These are phyloP conservation scores for Nasonia giraulti DNA, from an alignment of 1,140 invertebrate species.

Conservation along the genomic window DNA sequence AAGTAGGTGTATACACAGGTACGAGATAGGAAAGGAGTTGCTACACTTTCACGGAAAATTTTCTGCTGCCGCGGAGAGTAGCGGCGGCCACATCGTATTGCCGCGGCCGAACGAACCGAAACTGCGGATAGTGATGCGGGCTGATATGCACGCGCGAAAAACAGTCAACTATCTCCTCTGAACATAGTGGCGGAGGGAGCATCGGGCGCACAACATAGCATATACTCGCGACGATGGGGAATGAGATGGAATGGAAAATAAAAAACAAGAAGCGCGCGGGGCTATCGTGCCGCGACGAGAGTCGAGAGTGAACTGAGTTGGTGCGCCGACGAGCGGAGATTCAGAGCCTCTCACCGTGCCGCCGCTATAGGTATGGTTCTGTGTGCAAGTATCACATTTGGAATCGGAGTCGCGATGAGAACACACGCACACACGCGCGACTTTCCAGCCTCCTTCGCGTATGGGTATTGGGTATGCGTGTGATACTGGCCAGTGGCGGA, in stretches of 20 bases:
- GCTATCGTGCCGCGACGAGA: background rate
- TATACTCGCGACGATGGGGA: background rate
- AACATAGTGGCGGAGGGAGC: slow-evolving; percentile 20
- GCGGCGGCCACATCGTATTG: background rate
- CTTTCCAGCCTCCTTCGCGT: no score
- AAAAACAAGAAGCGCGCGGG: background rate
- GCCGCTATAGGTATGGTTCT: no score
- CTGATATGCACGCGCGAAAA: background rate
- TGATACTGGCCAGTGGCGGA: no score
- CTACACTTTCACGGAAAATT: slow-evolving; percentile 45
- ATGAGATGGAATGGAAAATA: background rate
- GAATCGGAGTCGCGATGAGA: no score
- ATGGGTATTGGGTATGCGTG: no score
- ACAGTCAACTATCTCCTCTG: slow-evolving; percentile 40
- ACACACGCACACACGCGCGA: no score
- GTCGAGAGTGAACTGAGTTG: background rate
- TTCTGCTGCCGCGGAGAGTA: slow-evolving; percentile 16
- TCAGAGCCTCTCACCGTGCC: background rate
- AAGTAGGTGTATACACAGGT: no score
- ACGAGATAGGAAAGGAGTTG: background rate
- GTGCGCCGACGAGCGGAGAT: background rate
- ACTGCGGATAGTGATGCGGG: background rate
- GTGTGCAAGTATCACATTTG: no score
- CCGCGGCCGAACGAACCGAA: background rate
- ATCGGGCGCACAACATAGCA: background rate